Conservation (phyloP, 2,113 vertebrate species). For the Eublepharis macularius region DNA sequence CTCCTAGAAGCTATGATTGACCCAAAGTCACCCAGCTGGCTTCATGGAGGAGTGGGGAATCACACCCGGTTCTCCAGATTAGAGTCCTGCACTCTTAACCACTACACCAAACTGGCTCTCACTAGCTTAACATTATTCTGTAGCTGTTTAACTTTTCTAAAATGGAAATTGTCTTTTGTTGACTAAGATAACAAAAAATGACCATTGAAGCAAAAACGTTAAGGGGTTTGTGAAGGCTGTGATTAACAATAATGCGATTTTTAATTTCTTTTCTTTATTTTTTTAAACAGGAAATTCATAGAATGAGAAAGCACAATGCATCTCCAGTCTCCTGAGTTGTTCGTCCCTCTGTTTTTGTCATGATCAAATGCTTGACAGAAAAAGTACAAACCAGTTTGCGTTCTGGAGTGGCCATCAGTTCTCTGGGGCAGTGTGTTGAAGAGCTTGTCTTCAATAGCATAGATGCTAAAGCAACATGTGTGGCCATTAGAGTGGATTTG, state of each 20-base stretch:
- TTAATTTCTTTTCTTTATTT: neutral
- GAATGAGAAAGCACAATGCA: constrained; percentile 34
- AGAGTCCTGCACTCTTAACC: too few relatives aligned
- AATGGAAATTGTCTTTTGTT: neutral
- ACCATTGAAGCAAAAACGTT: neutral
- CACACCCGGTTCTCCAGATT: too few relatives aligned
- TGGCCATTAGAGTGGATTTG: constrained; percentile 88
- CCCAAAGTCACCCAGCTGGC: too few relatives aligned
- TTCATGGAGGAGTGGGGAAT: too few relatives aligned
- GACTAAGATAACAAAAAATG: neutral
- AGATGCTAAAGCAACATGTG: constrained; percentile 90
- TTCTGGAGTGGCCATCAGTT: constrained; percentile 85
- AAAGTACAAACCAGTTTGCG: constrained; percentile 87
- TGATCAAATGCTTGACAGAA: constrained; percentile 85
- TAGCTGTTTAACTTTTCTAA: neutral
- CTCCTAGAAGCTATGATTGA: too few relatives aligned
- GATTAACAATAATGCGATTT: neutral
- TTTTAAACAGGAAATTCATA: constrained; percentile 32
- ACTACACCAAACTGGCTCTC: too few relatives aligned
- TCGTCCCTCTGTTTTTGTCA: constrained; percentile 57
- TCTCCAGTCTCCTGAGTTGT: neutral
- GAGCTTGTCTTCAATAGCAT: constrained; percentile 93
- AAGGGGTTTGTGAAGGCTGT: neutral
- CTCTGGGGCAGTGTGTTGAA: constrained; percentile 90
- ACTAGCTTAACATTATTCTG: too few relatives aligned